Percentiles rank a stretch among this genome's conserved stretches.
Evolutionary conservation across 2,113 vertebrate genomes (phyloP).

Genomic region (Hippocampus guttulatus): DNA sequence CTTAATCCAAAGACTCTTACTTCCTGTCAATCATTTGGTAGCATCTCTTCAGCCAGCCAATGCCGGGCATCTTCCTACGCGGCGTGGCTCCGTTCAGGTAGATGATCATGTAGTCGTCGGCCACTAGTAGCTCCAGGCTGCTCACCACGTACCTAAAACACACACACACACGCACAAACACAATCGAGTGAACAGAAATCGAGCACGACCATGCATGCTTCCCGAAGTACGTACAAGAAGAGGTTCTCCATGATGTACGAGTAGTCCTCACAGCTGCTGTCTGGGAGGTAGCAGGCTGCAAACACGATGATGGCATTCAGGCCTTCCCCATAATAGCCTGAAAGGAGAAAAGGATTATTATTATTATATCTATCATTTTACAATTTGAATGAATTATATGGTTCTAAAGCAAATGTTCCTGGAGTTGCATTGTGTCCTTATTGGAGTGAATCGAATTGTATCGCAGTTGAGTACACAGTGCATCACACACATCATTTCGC

Average conservation of each 20-base stretch:
- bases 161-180: not conserved
- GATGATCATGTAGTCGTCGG: slow-evolving; percentile 96
- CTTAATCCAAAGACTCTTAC: slow-evolving; percentile 51
- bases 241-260: slow-evolving; percentile 98
- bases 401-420: no score
- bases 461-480: no score
- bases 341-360: no score
- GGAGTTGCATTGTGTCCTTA: no score
- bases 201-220: not conserved
- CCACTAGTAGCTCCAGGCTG: slow-evolving; percentile 93
- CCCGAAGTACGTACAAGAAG: slow-evolving; percentile 80
- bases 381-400: no score
- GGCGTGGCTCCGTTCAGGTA: slow-evolving; percentile 95
- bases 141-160: slow-evolving; percentile 88
- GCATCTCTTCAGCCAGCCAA: slow-evolving; percentile 95
- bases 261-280: slow-evolving; percentile 89
- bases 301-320: slow-evolving; percentile 98
- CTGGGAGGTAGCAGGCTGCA: slow-evolving; percentile 89
- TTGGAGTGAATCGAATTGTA: no score
- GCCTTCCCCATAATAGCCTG: slow-evolving; percentile 95
- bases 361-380: no score
- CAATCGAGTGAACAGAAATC: not conserved
- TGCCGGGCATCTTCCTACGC: slow-evolving; percentile 89
- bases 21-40: slow-evolving; percentile 99
- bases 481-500: no score